phyloP scores from a whole-genome alignment of 1,140 invertebrate species.

The Dendrolimus punctatus region DNA sequence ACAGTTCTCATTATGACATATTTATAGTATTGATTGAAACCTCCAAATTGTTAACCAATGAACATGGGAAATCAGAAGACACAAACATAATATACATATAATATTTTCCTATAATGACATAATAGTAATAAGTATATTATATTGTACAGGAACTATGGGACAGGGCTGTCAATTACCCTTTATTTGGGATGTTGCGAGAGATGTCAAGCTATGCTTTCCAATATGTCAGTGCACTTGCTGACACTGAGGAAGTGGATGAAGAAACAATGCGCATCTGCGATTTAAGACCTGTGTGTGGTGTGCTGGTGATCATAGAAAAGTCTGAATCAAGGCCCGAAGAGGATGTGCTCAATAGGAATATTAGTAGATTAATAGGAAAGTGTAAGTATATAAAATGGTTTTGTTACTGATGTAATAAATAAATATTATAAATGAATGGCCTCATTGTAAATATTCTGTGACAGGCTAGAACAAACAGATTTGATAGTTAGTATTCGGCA shows the following conservation, averaged over 20 bases:
- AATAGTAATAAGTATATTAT: constrained; percentile 4
- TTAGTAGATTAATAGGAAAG: constrained; percentile 89
- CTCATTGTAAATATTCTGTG: too few species aligned
- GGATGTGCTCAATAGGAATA: constrained; percentile 86
- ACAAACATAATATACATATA: too few species aligned
- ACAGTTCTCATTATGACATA: too few species aligned
- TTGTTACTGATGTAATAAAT: too few species aligned
- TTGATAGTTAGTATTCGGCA: too few species aligned
- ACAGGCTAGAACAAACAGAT: too few species aligned
- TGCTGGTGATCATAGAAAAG: constrained; percentile 87
- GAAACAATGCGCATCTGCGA: constrained; percentile 89
- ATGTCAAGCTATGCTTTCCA: constrained; percentile 87
- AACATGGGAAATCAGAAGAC: too few species aligned
- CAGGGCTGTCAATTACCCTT: constrained; percentile 83
- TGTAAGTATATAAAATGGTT: constrained; percentile 55
- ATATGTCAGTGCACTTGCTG: constrained; percentile 85
- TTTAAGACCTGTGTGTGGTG: constrained; percentile 87
- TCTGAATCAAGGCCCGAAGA: constrained; percentile 84
- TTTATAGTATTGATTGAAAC: too few species aligned
- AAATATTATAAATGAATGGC: too few species aligned
- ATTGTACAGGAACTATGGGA: constrained; percentile 84
- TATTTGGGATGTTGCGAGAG: constrained; percentile 86
- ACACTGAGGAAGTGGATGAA: constrained; percentile 88
- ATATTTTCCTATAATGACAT: too few species aligned
- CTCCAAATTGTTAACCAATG: too few species aligned